A percentile compares a stretch with the other conserved stretches of the same genome.
phyloP scores from a whole-genome alignment of 2,888 invertebrate species.

The Phaonia tiefii region DNA sequence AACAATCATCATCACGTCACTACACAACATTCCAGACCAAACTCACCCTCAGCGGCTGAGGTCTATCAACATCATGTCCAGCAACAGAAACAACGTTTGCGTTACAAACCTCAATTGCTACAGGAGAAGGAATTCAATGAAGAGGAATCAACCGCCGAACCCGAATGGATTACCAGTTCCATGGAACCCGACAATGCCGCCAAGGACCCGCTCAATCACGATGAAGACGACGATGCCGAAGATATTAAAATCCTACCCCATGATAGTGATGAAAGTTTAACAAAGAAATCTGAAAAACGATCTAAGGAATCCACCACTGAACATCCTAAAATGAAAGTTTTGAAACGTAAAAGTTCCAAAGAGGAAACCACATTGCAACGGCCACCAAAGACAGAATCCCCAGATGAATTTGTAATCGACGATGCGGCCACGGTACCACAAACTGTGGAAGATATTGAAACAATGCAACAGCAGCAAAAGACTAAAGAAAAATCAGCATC shows the following conservation, averaged over 20 bases:
- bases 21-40: constrained; percentile 59
- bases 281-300: constrained; percentile 42
- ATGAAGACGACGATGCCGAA: constrained; percentile 49
- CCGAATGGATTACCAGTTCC: constrained; percentile 71
- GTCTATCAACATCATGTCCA: constrained; percentile 71
- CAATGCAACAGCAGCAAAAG: constrained; percentile 64
- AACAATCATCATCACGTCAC: constrained; percentile 57
- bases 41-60: constrained; percentile 65
- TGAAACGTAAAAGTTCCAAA: constrained; percentile 62
- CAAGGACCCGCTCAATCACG: constrained; percentile 50
- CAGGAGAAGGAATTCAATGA: constrained; percentile 56
- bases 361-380: constrained; percentile 46
- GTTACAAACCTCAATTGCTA: constrained; percentile 56
- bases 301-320: constrained; percentile 37
- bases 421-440: constrained; percentile 69
- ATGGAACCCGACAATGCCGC: constrained; percentile 67
- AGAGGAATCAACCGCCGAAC: constrained; percentile 66
- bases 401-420: constrained; percentile 45
- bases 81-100: constrained; percentile 66
- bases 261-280: constrained; percentile 56
- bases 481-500: constrained; percentile 30
- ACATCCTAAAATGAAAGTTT: constrained; percentile 47
- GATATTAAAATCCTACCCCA: constrained; percentile 43
- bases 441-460: constrained; percentile 76
- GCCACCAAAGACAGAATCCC: constrained; percentile 40